phyloP scores from a whole-genome alignment of 1,140 invertebrate species.

The Rhagoletis pomonella region DNA sequence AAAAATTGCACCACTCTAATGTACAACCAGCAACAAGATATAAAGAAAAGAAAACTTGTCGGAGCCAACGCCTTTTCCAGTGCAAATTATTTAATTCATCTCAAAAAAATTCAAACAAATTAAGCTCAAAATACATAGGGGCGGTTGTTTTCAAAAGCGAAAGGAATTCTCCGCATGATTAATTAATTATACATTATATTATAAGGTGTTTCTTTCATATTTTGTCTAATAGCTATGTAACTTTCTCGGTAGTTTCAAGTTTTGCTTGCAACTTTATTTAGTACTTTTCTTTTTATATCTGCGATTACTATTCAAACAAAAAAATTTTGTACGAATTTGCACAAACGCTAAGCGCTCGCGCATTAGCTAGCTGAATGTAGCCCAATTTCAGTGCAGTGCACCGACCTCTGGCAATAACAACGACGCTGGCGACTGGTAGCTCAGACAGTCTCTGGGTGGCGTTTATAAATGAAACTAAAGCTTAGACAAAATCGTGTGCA shows the following conservation, averaged over 20 bases:
- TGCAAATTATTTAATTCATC: constrained; percentile 31
- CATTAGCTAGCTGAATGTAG: constrained; percentile 37
- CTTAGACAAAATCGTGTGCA: constrained; percentile 17
- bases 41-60: neutral
- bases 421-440: neutral
- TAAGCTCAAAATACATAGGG: constrained; percentile 5
- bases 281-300: neutral
- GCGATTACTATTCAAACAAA: neutral
- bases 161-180: neutral
- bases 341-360: neutral
- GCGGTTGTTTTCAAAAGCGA: neutral
- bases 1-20: too few species aligned
- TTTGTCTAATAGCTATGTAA: neutral
- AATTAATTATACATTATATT: constrained; percentile 51
- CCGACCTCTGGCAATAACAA: neutral
- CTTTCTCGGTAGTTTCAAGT: constrained; percentile 27
- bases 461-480: neutral
- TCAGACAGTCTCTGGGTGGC: constrained; percentile 13
- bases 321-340: constrained; percentile 30
- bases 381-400: constrained; percentile 46
- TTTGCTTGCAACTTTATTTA: neutral
- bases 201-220: neutral
- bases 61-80: constrained; percentile 32
- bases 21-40: too few species aligned
- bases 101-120: neutral